phyloP scores from a whole-genome alignment of 1,140 invertebrate species.

The Diplogasteroides magnus region DNA sequence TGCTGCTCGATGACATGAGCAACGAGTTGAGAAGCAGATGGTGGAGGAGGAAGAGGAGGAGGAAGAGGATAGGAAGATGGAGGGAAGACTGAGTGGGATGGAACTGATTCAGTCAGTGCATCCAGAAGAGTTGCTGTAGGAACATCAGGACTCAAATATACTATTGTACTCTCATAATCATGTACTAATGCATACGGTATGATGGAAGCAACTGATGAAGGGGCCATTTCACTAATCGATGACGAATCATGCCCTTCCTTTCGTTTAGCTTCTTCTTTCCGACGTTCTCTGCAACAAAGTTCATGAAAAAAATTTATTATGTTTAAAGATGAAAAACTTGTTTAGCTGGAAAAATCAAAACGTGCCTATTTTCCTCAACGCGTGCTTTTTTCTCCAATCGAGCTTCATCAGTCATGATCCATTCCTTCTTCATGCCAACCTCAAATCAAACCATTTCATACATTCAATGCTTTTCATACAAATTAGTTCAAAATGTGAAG shows the following conservation, averaged over 20 bases:
- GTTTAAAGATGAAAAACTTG: no score
- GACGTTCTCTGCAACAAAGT: neutral
- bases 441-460: slow-evolving; percentile 23
- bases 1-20: neutral
- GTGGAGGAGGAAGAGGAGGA: neutral
- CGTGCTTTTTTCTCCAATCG: slow-evolving; percentile 82
- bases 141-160: no score
- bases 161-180: no score
- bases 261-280: neutral
- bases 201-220: no score
- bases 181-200: no score
- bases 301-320: no score
- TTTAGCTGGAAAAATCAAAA: no score
- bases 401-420: slow-evolving; percentile 93
- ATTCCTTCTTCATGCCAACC: slow-evolving; percentile 91
- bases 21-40: neutral
- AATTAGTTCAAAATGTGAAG: slow-evolving; percentile 4
- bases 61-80: neutral
- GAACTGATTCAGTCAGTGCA: neutral
- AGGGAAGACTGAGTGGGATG: neutral
- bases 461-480: neutral
- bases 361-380: slow-evolving; percentile 77
- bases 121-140: neutral
- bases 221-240: no score
- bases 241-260: neutral